Evolutionary conservation across 2,888 invertebrate genomes (phyloP).

Genomic region (Elmis aenea): DNA sequence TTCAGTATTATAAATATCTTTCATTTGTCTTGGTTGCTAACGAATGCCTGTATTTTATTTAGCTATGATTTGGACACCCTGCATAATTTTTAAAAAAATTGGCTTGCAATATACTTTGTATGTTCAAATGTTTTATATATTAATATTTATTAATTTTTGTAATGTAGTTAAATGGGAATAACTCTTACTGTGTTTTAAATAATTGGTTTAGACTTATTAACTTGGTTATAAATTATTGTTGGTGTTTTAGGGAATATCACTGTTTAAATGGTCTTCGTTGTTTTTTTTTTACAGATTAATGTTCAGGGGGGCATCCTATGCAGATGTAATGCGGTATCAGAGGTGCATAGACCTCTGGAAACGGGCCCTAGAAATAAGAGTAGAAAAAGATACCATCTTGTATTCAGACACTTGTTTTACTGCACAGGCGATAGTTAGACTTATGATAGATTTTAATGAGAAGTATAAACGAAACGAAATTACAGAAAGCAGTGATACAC

Average conservation of each 20-base stretch:
- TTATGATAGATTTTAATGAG: constrained; percentile 70
- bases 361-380: constrained; percentile 73
- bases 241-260: too few species aligned
- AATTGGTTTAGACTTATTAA: too few species aligned
- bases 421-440: constrained; percentile 77
- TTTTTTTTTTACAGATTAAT: constrained; percentile 38
- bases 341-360: constrained; percentile 85
- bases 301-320: constrained; percentile 65
- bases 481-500: constrained; percentile 50
- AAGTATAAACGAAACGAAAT: constrained; percentile 53
- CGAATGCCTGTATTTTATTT: too few species aligned
- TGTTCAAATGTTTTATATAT: too few species aligned
- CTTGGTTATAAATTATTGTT: too few species aligned
- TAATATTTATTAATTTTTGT: too few species aligned
- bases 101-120: too few species aligned
- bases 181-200: too few species aligned
- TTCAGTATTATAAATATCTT: not conserved
- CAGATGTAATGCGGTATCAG: constrained; percentile 69
- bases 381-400: constrained; percentile 71
- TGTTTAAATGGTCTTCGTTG: too few species aligned
- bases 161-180: too few species aligned
- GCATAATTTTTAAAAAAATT: constrained; percentile 4
- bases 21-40: too few species aligned
- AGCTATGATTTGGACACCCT: too few species aligned
- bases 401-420: constrained; percentile 80